Evolutionary conservation across 1,140 invertebrate species (phyloP).

Genomic region (Sinella curviseta): DNA sequence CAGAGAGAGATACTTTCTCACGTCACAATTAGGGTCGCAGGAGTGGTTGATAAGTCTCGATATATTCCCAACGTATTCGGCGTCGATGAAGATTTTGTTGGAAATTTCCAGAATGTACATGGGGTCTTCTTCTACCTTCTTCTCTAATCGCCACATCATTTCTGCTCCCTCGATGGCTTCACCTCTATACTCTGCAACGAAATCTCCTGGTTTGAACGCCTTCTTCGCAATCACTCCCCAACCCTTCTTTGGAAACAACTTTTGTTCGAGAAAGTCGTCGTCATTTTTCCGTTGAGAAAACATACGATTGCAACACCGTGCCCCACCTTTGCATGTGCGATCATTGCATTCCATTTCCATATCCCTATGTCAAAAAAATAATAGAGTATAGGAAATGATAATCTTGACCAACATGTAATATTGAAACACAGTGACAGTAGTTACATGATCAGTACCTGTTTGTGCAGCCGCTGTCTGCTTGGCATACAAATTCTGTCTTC

Average conservation of each 20-base stretch:
- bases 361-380: conserved; percentile 14
- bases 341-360: conserved; percentile 31
- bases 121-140: conserved; percentile 36
- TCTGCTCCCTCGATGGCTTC: conserved; percentile 39
- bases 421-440: background rate
- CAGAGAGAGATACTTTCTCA: conserved; percentile 32
- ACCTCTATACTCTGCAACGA: conserved; percentile 41
- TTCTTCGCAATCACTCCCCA: conserved; percentile 31
- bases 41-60: conserved; percentile 45
- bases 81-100: conserved; percentile 37
- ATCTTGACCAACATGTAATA: too few relatives aligned
- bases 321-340: conserved; percentile 10
- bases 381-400: too few relatives aligned
- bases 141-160: conserved; percentile 21
- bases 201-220: conserved; percentile 31
- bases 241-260: conserved; percentile 30
- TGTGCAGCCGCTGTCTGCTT: conserved; percentile 28
- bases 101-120: conserved; percentile 43
- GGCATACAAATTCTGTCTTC: conserved; percentile 11
- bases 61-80: conserved; percentile 43
- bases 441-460: conserved; percentile 44
- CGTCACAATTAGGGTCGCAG: conserved; percentile 40
- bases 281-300: conserved; percentile 6
- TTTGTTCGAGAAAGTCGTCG: background rate
- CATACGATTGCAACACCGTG: conserved; percentile 39